phyloP scores from a whole-genome alignment of 1,140 invertebrate genomes.

The Drosophila parvula region DNA sequence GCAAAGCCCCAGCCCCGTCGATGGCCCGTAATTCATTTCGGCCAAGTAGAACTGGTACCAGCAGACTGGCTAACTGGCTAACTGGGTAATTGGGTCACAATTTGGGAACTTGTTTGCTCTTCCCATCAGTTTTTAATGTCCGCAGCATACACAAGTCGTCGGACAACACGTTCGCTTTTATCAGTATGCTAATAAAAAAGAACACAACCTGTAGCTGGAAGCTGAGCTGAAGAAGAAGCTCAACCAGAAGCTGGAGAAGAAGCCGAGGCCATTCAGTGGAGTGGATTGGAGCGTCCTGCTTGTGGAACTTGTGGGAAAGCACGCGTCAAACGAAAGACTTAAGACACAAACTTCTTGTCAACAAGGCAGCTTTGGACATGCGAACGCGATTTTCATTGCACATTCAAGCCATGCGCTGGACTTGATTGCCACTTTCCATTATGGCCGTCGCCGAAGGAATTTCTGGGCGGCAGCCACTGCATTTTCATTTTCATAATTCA shows the following conservation, averaged over 20 bases:
- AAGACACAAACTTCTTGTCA: slow-evolving; percentile 60
- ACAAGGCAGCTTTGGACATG: slow-evolving; percentile 14
- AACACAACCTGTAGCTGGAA: slow-evolving; percentile 23
- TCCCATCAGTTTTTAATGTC: slow-evolving; percentile 53
- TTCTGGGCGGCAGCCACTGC: slow-evolving; percentile 25
- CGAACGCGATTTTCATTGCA: slow-evolving; percentile 48
- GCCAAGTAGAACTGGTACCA: slow-evolving; percentile 25
- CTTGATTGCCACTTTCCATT: slow-evolving; percentile 54
- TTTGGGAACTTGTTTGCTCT: slow-evolving; percentile 76
- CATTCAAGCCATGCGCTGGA: slow-evolving; percentile 20
- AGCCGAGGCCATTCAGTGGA: slow-evolving; percentile 1
- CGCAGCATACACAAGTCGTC: slow-evolving; percentile 27
- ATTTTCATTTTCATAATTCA: slow-evolving; percentile 62
- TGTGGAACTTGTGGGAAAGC: slow-evolving; percentile 16
- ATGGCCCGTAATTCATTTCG: slow-evolving; percentile 26
- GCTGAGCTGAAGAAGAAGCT: background rate
- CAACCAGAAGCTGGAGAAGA: slow-evolving; percentile 12
- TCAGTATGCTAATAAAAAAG: slow-evolving; percentile 68
- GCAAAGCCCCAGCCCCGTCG: slow-evolving; percentile 4
- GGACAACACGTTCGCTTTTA: slow-evolving; percentile 63
- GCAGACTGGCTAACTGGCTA: slow-evolving; percentile 44
- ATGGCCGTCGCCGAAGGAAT: slow-evolving; percentile 25
- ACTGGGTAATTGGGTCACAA: slow-evolving; percentile 80
- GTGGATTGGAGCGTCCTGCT: slow-evolving; percentile 32
- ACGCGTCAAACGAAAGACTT: slow-evolving; percentile 54